Percentiles rank a stretch among this genome's conserved stretches.
Evolutionary conservation across 1,140 invertebrate genomes (phyloP).

Genomic region (Diplogasteroides magnus): DNA sequence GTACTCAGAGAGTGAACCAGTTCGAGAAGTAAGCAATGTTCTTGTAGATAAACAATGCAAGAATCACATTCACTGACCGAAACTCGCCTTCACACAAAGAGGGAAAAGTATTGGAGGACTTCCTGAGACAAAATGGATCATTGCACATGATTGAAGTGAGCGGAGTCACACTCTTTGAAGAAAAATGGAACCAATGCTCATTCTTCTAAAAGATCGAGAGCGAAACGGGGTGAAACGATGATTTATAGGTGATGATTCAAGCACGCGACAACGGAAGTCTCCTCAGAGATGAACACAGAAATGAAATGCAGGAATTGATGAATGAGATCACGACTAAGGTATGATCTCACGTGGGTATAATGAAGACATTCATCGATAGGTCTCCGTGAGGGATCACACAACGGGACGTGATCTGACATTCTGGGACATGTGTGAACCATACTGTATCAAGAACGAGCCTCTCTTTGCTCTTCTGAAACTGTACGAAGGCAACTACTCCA

Average conservation of each 20-base stretch:
- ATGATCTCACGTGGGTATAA: background rate
- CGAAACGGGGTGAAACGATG: too few relatives aligned
- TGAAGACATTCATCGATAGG: background rate
- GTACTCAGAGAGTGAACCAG: too few relatives aligned
- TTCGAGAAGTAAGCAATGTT: too few relatives aligned
- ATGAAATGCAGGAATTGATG: conserved; percentile 21
- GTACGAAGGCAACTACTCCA: conserved; percentile 1
- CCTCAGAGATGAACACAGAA: conserved; percentile 8
- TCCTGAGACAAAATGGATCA: conserved; percentile 32
- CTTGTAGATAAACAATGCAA: conserved; percentile 36
- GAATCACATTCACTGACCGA: conserved; percentile 29
- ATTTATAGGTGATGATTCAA: conserved; percentile 18
- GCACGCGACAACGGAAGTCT: conserved; percentile 23
- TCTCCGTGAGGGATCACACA: background rate
- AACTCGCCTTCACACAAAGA: conserved; percentile 29
- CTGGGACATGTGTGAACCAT: conserved; percentile 35
- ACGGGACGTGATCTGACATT: conserved; percentile 15
- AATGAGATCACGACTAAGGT: conserved; percentile 23
- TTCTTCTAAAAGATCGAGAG: too few relatives aligned
- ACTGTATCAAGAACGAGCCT: conserved; percentile 35
- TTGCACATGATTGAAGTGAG: conserved; percentile 32
- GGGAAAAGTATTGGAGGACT: conserved; percentile 22
- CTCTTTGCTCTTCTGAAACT: conserved; percentile 27
- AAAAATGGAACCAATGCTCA: background rate
- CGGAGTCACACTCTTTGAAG: background rate